phyloP scores from a whole-genome alignment of 2,113 vertebrate species.

The Hippocampus barbouri region DNA sequence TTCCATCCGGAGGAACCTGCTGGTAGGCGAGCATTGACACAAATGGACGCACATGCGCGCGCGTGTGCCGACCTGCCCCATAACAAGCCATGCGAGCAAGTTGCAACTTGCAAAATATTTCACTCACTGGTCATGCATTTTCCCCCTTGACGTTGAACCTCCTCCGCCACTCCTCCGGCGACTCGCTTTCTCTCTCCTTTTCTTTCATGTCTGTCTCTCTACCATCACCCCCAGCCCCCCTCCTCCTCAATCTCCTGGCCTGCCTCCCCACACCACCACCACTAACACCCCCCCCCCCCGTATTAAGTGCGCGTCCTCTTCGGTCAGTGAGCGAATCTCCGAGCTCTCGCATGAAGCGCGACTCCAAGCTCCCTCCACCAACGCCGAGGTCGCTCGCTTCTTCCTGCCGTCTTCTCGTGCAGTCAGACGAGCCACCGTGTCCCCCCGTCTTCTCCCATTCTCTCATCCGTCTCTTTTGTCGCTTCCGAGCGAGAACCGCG shows the following conservation, averaged over 20 bases:
- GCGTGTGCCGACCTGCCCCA: conserved; percentile 22
- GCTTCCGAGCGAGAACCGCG: not conserved
- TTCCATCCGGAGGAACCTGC: not conserved
- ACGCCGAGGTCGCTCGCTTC: not conserved
- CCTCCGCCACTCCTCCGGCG: conserved; percentile 43
- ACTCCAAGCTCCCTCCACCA: not conserved
- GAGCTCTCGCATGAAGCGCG: conserved; percentile 30
- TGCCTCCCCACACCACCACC: conserved; percentile 30
- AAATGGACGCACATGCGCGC: not conserved
- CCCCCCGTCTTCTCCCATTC: not conserved
- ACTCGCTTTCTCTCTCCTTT: conserved; percentile 23
- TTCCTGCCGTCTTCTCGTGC: not conserved
- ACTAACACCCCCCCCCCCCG: conserved; percentile 19
- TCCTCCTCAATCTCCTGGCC: conserved; percentile 10
- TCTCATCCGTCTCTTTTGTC: conserved; percentile 5
- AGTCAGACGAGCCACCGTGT: not conserved
- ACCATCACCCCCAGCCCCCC: conserved; percentile 12
- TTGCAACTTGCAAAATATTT: conserved; percentile 64
- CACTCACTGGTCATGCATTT: conserved; percentile 67
- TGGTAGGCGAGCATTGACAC: conserved; percentile 19
- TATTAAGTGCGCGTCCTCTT: conserved; percentile 64
- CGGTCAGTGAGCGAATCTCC: conserved; percentile 57
- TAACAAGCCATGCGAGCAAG: conserved; percentile 47
- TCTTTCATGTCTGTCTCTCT: conserved; percentile 22
- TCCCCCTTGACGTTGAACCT: conserved; percentile 60